A percentile compares a stretch with the other conserved stretches of the same genome.
These are phyloP conservation scores for Leucozona laternaria DNA, from an alignment of 2,888 invertebrate genomes.

Conservation along the genomic window DNA sequence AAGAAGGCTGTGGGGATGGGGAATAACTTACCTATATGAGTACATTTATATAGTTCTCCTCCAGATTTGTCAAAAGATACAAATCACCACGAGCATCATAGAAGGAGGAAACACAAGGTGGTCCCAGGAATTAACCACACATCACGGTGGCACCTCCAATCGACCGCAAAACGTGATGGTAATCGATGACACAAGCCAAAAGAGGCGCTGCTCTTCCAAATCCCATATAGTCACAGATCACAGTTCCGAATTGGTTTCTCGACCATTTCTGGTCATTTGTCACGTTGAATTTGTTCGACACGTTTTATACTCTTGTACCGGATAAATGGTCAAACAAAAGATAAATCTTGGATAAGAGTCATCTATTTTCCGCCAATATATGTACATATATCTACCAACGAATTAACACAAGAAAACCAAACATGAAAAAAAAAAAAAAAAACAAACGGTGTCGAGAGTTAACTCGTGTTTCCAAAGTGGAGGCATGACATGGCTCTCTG, in stretches of 20 bases:
- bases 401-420: constrained; percentile 35
- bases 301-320: constrained; percentile 35
- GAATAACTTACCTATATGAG: too few species aligned
- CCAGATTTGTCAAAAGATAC: constrained; percentile 58
- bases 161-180: constrained; percentile 73
- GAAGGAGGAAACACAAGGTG: constrained; percentile 19
- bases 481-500: neutral
- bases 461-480: constrained; percentile 6
- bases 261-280: constrained; percentile 63
- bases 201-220: neutral
- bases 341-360: constrained; percentile 25
- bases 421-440: constrained; percentile 4
- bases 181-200: constrained; percentile 59
- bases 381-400: neutral
- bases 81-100: constrained; percentile 33
- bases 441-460: neutral
- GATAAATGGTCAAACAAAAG: constrained; percentile 20
- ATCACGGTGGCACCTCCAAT: constrained; percentile 71
- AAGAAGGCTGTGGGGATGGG: neutral
- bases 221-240: constrained; percentile 38
- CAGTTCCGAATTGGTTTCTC: constrained; percentile 52
- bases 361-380: constrained; percentile 29
- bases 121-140: constrained; percentile 63
- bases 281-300: constrained; percentile 69
- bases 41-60: neutral